Evolutionary conservation across 1,140 invertebrate genomes (phyloP).

Genomic region (Tetramorium alpestre): DNA sequence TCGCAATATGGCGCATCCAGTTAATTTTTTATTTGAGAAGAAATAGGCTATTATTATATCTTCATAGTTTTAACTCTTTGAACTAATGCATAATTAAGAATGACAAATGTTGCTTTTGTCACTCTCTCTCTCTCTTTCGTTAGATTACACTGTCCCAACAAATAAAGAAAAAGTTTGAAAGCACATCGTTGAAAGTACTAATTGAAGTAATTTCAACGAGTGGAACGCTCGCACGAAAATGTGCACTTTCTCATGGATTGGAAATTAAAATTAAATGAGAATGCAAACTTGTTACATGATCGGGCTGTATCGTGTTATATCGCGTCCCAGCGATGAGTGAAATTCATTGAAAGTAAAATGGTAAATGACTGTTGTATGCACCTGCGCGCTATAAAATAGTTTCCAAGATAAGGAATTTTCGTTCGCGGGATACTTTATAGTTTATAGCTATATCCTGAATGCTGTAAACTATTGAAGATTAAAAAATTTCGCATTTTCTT

Average conservation of each 20-base stretch:
- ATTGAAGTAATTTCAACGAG: conserved; percentile 36
- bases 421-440: conserved; percentile 18
- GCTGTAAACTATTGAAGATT: conserved; percentile 34
- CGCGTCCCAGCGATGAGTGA: neutral
- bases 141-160: neutral
- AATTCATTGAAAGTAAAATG: conserved; percentile 47
- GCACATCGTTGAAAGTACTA: neutral
- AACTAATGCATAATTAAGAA: neutral
- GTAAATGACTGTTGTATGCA: conserved; percentile 30
- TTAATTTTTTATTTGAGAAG: neutral
- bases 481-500: neutral
- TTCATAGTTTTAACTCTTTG: neutral
- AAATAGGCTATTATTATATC: neutral
- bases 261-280: conserved; percentile 53
- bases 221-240: conserved; percentile 6
- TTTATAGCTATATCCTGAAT: neutral
- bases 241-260: conserved; percentile 21
- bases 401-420: conserved; percentile 27
- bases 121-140: neutral
- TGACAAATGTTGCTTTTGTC: neutral
- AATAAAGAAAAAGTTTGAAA: neutral
- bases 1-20: neutral
- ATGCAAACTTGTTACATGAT: conserved; percentile 7
- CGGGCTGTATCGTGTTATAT: conserved; percentile 4
- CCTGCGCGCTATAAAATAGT: conserved; percentile 29